Conservation (phyloP, 2,113 vertebrate genomes). For the Myxocyprinus asiaticus region DNA sequence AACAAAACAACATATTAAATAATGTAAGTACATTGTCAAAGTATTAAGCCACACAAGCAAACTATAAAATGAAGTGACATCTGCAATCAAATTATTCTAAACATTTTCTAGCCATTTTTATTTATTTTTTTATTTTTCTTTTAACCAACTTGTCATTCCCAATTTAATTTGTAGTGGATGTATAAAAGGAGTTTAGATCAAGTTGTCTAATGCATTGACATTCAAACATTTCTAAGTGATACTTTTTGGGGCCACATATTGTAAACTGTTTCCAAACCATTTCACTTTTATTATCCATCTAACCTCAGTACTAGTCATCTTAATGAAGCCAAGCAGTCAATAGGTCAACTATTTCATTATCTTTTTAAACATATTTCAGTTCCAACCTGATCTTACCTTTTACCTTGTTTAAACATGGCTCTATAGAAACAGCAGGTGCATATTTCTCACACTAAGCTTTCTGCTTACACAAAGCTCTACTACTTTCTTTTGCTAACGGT, state of each 20-base stretch:
- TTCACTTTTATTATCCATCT: neutral
- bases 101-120: too few species aligned
- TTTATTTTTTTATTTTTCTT: too few species aligned
- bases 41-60: too few species aligned
- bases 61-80: too few species aligned
- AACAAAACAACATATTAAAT: too few species aligned
- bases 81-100: too few species aligned
- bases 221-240: neutral
- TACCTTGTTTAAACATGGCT: conserved; percentile 59
- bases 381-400: conserved; percentile 41
- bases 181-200: too few species aligned
- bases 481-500: neutral
- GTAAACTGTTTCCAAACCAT: neutral
- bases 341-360: conserved; percentile 57
- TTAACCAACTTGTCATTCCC: too few species aligned
- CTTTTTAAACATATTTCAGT: conserved; percentile 43
- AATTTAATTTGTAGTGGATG: too few species aligned
- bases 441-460: conserved; percentile 64
- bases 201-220: too few species aligned
- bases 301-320: neutral
- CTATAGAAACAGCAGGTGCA: conserved; percentile 64
- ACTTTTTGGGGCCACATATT: neutral
- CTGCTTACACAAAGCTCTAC: neutral
- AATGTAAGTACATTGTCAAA: too few species aligned
- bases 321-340: conserved; percentile 40